Base-by-base conservation (phyloP, 2,113 vertebrate species). In the Heteronetta atricapilla region DNA sequence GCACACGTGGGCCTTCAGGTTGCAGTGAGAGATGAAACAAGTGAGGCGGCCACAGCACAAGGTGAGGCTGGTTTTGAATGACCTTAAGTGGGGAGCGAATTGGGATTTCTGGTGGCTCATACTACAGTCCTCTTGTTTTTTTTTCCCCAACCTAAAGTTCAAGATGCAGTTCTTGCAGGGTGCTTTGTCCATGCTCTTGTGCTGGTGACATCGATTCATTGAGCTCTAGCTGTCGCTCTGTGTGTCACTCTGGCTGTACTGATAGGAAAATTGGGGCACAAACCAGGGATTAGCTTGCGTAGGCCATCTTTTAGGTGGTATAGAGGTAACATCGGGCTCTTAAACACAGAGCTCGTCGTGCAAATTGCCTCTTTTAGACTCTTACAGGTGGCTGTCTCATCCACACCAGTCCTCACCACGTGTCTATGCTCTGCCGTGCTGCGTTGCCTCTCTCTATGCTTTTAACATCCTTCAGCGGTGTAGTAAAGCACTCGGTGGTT, bases 1-100 rank as follows among this genome's bases (percentile, higher is more conserved):
- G 34, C 0, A 0, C 15, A 16, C 0, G 0, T 16, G 44, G 18
- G 42, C 88, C 48, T 69, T 63, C 53, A 70, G 33, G 38, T 53
- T 38, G 5, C 52, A n/a, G 34, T 40, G 38, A 34, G 73, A 81
- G 34, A 34, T 34, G 7, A 68, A 83, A 62, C 0, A 2, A 29
- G 6, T 63, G 34, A 73, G 68, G 31, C 26, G 26, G 33, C 68
- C 25, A 11, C 16, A 10, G 33, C 8, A 25, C 42, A 22, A 22
- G n/a, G 74, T 17, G 58, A 36, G 44, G 34, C 34, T 50, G 20
- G 13, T 15, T 56, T 33, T 42, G 31, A 40, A 17, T 42, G 53
- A 10, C 60, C 8, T 63, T 12, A 28, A 19, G 8, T 33, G 63
- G 28, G 21, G 26, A 56, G 28, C 25, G 19, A 33, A 12, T 42